Evolutionary conservation across 2,113 vertebrate species (phyloP).

Genomic region (Sorex araneus): DNA sequence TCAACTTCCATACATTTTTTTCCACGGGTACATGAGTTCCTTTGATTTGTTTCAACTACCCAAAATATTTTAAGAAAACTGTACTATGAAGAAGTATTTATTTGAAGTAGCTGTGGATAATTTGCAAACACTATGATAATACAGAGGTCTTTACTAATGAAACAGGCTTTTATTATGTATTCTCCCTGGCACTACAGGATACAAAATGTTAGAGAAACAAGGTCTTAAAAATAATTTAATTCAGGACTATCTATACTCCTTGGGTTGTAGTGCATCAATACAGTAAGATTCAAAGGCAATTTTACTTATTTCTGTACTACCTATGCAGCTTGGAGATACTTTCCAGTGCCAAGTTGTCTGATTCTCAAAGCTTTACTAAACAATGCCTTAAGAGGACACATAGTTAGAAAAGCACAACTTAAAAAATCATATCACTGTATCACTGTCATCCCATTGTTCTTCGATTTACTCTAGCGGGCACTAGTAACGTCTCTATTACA

Average conservation of each 20-base stretch:
- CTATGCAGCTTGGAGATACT: constrained; percentile 56
- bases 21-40: constrained; percentile 64
- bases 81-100: constrained; percentile 79
- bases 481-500: no score
- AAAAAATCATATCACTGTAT: constrained; percentile 48
- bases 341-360: constrained; percentile 48
- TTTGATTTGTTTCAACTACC: constrained; percentile 75
- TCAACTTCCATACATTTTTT: constrained; percentile 74
- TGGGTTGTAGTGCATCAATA: constrained; percentile 67
- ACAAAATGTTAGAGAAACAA: constrained; percentile 79
- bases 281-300: constrained; percentile 72
- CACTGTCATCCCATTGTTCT: no score
- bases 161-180: constrained; percentile 80
- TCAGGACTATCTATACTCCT: constrained; percentile 74
- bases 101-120: constrained; percentile 83
- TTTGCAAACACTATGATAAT: constrained; percentile 77
- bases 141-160: constrained; percentile 74
- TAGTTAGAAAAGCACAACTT: constrained; percentile 1
- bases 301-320: constrained; percentile 80
- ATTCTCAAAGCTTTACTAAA: constrained; percentile 68
- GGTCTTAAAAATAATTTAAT: constrained; percentile 80
- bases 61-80: constrained; percentile 81
- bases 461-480: no score
- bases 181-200: constrained; percentile 80
- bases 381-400: constrained; percentile 49